Evolutionary conservation across 2,797 vertebrate species (phyloP).

Genomic region (Coluber constrictor): DNA sequence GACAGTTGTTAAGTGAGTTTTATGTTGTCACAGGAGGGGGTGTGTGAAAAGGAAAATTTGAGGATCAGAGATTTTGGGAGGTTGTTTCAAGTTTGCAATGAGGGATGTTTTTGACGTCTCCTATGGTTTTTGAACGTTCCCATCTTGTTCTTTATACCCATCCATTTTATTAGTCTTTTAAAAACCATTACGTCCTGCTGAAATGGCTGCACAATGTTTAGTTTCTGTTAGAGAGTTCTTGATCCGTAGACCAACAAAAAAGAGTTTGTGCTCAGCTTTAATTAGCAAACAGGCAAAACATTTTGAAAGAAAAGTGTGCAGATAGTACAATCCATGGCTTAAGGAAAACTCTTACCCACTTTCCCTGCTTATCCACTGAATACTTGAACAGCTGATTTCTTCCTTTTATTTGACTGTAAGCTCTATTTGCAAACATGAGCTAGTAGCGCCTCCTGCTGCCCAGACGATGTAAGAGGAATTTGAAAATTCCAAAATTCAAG

Average conservation of each 20-base stretch:
- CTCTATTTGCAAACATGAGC: slow-evolving; percentile 50
- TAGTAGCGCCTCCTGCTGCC: slow-evolving; percentile 66
- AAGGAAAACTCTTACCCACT: not conserved
- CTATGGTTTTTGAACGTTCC: not conserved
- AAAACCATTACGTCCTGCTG: not conserved
- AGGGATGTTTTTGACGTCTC: not conserved
- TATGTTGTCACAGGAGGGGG: not conserved
- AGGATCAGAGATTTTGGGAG: not conserved
- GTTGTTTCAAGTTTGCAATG: not conserved
- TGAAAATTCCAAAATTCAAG: not conserved
- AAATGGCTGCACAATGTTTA: not conserved
- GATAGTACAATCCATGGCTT: not conserved
- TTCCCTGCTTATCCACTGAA: not conserved
- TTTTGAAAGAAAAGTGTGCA: not conserved
- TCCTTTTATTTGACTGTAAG: not conserved
- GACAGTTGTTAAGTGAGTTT: not conserved
- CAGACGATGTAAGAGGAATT: not conserved
- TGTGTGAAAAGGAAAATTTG: not conserved
- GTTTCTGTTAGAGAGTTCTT: not conserved
- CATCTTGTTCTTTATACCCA: not conserved
- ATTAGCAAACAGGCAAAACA: not conserved
- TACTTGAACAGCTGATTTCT: not conserved
- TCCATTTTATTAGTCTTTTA: not conserved
- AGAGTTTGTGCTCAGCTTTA: not conserved
- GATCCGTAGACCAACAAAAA: not conserved